phyloP scores from a whole-genome alignment of 2,113 vertebrate genomes.

The Coturnix japonica region DNA sequence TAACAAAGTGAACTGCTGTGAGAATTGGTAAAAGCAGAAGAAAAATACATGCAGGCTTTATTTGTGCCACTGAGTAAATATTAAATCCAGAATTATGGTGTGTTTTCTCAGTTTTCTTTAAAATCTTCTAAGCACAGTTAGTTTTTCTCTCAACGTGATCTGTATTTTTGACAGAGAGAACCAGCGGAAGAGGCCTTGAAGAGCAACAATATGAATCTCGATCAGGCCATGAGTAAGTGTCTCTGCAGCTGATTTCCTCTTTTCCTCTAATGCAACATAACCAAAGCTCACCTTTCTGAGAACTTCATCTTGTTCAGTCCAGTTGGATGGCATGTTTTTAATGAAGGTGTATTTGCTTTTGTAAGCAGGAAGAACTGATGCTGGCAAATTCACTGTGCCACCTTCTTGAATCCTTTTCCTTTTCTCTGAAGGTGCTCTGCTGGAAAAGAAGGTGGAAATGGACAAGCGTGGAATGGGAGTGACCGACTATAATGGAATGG shows the following conservation, averaged over 20 bases:
- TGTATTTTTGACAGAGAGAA: conserved; percentile 86
- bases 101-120: conserved; percentile 2
- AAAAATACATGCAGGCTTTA: not conserved
- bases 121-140: not conserved
- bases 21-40: not conserved
- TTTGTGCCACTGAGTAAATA: not conserved
- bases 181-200: conserved; percentile 98
- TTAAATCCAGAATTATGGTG: not conserved
- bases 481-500: conserved; percentile 93
- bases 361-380: not conserved
- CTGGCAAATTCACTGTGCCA: not conserved
- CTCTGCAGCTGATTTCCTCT: not conserved
- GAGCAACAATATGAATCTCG: conserved; percentile 97
- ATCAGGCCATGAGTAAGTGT: conserved; percentile 98
- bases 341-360: not conserved
- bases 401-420: not conserved
- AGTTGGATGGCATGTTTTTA: not conserved
- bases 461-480: conserved; percentile 97
- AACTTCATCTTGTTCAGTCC: not conserved
- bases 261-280: not conserved
- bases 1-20: not conserved
- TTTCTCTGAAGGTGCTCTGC: conserved; percentile 86
- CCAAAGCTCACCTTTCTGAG: not conserved
- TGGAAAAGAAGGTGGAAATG: conserved; percentile 99
- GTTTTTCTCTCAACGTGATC: not conserved